A percentile compares a stretch with the other conserved stretches of the same genome.
Evolutionary conservation across 2,797 vertebrate genomes (phyloP).

Genomic region (Phyllotis vaccarum): DNA sequence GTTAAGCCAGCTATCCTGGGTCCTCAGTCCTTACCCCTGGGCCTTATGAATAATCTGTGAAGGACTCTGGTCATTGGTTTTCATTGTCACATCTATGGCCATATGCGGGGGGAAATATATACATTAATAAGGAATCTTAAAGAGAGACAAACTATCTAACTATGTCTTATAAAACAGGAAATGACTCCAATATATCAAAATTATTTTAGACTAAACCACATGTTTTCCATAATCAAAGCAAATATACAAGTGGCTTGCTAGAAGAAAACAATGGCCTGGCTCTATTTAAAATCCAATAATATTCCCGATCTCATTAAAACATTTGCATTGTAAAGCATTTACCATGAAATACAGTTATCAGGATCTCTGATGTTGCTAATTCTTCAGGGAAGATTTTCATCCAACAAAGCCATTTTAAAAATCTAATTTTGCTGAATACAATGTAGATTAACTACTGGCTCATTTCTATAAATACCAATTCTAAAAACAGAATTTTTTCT

Average conservation of each 20-base stretch:
- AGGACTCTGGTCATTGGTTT: not conserved
- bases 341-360: not conserved
- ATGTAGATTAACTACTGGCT: constrained; percentile 68
- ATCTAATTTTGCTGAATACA: constrained; percentile 59
- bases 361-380: not conserved
- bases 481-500: constrained; percentile 71
- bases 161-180: constrained; percentile 23
- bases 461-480: constrained; percentile 70
- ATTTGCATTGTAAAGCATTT: constrained; percentile 63
- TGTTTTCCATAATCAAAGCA: constrained; percentile 44
- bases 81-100: not conserved
- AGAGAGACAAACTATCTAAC: not conserved
- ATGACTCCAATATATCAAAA: constrained; percentile 9
- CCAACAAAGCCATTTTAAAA: constrained; percentile 58
- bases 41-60: not conserved
- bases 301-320: constrained; percentile 45
- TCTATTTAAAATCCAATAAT: constrained; percentile 68
- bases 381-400: constrained; percentile 57
- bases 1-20: not conserved
- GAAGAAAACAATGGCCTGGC: constrained; percentile 34
- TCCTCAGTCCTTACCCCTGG: not conserved
- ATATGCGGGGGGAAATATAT: not conserved
- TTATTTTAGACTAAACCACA: constrained; percentile 36
- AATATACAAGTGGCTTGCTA: constrained; percentile 13
- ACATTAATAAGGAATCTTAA: constrained; percentile 35